Percentiles rank a stretch among this genome's conserved stretches.
These are phyloP conservation scores for Delphinus delphis DNA, from an alignment of 2,113 vertebrate species.

Conservation along the genomic window DNA sequence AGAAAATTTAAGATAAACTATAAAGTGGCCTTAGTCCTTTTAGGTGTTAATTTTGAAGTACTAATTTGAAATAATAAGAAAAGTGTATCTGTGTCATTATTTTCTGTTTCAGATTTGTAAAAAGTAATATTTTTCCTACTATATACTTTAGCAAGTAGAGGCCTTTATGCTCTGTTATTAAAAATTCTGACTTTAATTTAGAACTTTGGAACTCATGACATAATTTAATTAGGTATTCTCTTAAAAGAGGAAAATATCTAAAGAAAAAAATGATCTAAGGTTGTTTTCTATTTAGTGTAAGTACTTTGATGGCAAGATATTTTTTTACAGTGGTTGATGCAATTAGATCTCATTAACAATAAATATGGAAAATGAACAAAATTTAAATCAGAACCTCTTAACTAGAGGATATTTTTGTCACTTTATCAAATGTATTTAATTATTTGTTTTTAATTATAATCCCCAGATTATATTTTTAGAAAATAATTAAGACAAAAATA, in stretches of 20 bases:
- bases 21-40: neutral
- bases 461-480: neutral
- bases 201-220: neutral
- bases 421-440: neutral
- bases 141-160: neutral
- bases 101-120: neutral
- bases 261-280: neutral
- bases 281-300: neutral
- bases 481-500: slow-evolving; percentile 31
- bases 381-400: neutral
- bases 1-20: neutral
- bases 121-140: neutral
- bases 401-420: neutral
- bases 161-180: neutral
- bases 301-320: neutral
- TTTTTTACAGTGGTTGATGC: neutral
- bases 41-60: neutral
- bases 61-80: neutral
- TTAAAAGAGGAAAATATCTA: neutral
- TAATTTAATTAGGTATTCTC: slow-evolving; percentile 11
- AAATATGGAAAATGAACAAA: slow-evolving; percentile 27
- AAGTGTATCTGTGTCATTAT: neutral
- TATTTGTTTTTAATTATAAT: slow-evolving; percentile 48
- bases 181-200: neutral
- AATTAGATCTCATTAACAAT: slow-evolving; percentile 33